Evolutionary conservation across 2,888 invertebrate species (phyloP).

Genomic region (Troilus luridus): DNA sequence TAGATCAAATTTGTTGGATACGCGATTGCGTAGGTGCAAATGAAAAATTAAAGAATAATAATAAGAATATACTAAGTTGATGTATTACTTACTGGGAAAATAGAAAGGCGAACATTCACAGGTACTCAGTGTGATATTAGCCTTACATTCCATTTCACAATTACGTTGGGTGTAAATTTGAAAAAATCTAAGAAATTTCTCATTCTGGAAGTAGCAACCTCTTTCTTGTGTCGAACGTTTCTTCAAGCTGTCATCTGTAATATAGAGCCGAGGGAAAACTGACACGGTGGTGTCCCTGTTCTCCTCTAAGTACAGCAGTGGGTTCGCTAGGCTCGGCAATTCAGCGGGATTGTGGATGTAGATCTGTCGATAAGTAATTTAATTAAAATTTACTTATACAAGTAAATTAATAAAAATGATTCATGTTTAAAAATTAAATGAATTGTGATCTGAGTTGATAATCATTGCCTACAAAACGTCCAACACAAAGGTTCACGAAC

Average conservation of each 20-base stretch:
- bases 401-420: no score
- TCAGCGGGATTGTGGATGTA: constrained; percentile 68
- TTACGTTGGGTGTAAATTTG: constrained; percentile 64
- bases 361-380: constrained; percentile 64
- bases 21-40: no score
- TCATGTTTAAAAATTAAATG: no score
- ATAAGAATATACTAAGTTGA: neutral
- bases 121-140: constrained; percentile 63
- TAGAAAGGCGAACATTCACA: constrained; percentile 65
- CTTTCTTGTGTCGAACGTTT: constrained; percentile 63
- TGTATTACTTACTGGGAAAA: constrained; percentile 63
- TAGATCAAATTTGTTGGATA: no score
- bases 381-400: no score
- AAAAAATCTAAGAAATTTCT: constrained; percentile 65
- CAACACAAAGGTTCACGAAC: no score
- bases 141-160: constrained; percentile 65
- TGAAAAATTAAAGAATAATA: no score
- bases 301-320: constrained; percentile 61
- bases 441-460: no score
- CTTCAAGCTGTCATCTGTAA: constrained; percentile 60
- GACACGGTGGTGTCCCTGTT: constrained; percentile 60
- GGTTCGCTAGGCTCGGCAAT: constrained; percentile 65
- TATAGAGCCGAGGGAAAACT: constrained; percentile 54
- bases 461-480: no score
- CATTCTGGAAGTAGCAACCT: constrained; percentile 65